phyloP scores from a whole-genome alignment of 2,113 vertebrate genomes.

The Lophochroa leadbeateri region DNA sequence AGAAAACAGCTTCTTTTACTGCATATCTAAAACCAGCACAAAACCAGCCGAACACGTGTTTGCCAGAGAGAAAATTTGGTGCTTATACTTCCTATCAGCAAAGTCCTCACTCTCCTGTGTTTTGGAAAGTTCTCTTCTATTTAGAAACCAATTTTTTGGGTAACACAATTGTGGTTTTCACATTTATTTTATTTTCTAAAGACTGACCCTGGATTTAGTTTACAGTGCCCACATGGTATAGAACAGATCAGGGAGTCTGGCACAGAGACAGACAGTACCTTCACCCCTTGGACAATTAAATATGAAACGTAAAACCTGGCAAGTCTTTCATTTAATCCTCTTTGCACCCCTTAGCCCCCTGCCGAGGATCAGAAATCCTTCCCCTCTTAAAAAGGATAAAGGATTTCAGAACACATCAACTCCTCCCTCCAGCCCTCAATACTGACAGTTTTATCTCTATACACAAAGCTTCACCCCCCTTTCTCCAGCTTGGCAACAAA shows the following conservation, averaged over 20 bases:
- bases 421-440: conserved; percentile 9
- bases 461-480: conserved; percentile 11
- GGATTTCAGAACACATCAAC: conserved; percentile 4
- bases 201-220: conserved; percentile 22
- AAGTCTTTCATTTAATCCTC: conserved; percentile 65
- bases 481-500: conserved; percentile 68
- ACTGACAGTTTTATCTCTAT: conserved; percentile 36
- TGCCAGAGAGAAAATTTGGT: conserved; percentile 38
- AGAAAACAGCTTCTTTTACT: conserved; percentile 20
- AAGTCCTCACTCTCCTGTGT: conserved; percentile 13
- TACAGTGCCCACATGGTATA: neutral
- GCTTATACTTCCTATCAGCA: neutral
- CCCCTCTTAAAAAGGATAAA: conserved; percentile 23
- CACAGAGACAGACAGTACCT: conserved; percentile 3
- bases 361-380: conserved; percentile 50
- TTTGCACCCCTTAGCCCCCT: conserved; percentile 2
- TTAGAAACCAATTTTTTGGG: neutral
- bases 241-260: conserved; percentile 15
- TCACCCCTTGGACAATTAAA: conserved; percentile 60
- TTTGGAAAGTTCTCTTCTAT: neutral
- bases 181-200: conserved; percentile 34
- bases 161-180: neutral
- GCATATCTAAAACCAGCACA: neutral
- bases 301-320: conserved; percentile 59
- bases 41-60: neutral